These are phyloP conservation scores for Kradibia gibbosae DNA, from an alignment of 1,140 invertebrate genomes.

Conservation along the genomic window DNA sequence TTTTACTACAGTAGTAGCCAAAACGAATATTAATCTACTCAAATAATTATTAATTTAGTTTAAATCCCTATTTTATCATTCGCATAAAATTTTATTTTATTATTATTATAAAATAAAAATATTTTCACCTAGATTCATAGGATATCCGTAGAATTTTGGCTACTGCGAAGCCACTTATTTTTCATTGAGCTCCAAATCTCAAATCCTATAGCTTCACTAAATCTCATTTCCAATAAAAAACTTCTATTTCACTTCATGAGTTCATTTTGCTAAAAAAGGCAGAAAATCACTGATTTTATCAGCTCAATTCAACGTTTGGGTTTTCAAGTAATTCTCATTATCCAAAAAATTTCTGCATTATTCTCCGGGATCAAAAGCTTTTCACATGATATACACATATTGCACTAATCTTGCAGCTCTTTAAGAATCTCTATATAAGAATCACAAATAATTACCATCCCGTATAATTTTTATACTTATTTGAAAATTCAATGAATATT, in stretches of 20 bases:
- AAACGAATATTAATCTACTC: neutral
- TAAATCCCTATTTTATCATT: neutral
- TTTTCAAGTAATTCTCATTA: conserved; percentile 1
- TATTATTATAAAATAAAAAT: conserved; percentile 15
- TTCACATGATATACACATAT: neutral
- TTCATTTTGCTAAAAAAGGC: conserved; percentile 20
- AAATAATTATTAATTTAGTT: neutral
- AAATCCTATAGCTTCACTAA: conserved; percentile 7
- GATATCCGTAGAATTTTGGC: conserved; percentile 6
- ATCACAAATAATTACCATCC: neutral
- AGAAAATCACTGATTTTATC: conserved; percentile 38
- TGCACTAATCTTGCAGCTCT: conserved; percentile 1
- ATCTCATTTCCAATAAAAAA: conserved; percentile 26
- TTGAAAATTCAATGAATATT: neutral
- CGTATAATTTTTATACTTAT: neutral
- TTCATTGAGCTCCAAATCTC: neutral
- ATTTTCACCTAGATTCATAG: neutral
- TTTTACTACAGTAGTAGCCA: neutral
- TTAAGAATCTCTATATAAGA: neutral
- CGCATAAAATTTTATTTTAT: conserved; percentile 7
- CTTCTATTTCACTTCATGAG: neutral
- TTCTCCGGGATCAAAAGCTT: neutral
- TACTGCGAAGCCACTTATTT: conserved; percentile 1
- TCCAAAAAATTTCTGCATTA: neutral
- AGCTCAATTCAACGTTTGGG: conserved; percentile 10